A percentile compares a stretch with the other conserved stretches of the same genome.
These are phyloP conservation scores for Neodiprion pinetum DNA, from an alignment of 1,140 invertebrate species.

Conservation along the genomic window DNA sequence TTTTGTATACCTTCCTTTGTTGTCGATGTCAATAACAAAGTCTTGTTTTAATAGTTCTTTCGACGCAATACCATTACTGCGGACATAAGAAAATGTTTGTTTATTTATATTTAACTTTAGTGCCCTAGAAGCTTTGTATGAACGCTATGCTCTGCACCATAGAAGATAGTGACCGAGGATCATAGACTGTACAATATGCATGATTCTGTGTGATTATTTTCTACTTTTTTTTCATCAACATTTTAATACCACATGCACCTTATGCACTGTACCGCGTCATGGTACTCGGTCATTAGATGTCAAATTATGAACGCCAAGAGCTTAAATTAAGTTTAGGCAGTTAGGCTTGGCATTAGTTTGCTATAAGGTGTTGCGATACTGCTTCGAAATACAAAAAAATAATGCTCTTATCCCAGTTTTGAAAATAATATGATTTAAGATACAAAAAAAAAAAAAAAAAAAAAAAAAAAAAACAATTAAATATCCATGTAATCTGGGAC, in stretches of 20 bases:
- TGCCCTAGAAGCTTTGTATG: slow-evolving; percentile 12
- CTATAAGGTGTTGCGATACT: not conserved
- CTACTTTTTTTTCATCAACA: slow-evolving; percentile 20
- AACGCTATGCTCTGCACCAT: slow-evolving; percentile 48
- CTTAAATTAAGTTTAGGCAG: not conserved
- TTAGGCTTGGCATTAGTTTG: not conserved
- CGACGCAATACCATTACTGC: too few species aligned
- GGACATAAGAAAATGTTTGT: too few species aligned
- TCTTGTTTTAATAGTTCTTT: too few species aligned
- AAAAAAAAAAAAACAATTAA: slow-evolving; percentile 10
- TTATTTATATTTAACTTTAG: not conserved
- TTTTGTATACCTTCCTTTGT: too few species aligned
- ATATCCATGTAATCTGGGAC: not conserved
- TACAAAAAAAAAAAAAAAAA: slow-evolving; percentile 10
- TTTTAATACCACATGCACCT: slow-evolving; percentile 29
- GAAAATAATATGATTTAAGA: not conserved
- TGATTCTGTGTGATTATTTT: slow-evolving; percentile 36
- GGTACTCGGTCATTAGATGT: slow-evolving; percentile 41
- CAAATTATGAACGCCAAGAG: not conserved
- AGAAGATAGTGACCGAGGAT: slow-evolving; percentile 46
- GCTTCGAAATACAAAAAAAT: not conserved
- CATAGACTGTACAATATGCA: slow-evolving; percentile 43
- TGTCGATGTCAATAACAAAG: too few species aligned
- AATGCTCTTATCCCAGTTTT: slow-evolving; percentile 11
- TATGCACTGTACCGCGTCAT: slow-evolving; percentile 39